Percentiles rank a stretch among this genome's conserved stretches.
phyloP scores from a whole-genome alignment of 2,113 vertebrate species.

The Pollimyrus isidori region DNA sequence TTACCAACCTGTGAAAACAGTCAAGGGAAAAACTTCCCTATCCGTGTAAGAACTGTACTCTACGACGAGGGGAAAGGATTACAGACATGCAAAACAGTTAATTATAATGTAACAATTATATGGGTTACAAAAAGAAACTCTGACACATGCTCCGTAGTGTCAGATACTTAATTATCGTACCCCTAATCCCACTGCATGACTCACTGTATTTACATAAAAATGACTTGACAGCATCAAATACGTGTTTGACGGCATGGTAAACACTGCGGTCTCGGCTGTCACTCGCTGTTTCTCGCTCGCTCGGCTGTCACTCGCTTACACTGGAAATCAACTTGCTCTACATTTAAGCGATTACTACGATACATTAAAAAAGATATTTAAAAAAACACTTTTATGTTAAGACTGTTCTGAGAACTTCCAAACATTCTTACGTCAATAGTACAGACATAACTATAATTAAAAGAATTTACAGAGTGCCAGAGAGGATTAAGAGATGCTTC shows the following conservation, averaged over 20 bases:
- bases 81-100: background rate
- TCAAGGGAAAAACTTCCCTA: background rate
- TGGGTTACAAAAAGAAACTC: background rate
- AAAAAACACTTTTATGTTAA: background rate
- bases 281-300: too few relatives aligned
- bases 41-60: background rate
- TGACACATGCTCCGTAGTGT: background rate
- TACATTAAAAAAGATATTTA: background rate
- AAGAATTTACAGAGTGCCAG: background rate
- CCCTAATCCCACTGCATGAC: background rate
- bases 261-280: background rate
- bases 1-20: background rate
- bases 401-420: background rate
- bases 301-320: background rate
- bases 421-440: background rate
- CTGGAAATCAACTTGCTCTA: background rate
- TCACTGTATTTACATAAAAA: background rate
- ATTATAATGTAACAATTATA: background rate
- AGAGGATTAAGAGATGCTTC: background rate
- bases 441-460: background rate
- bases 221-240: background rate
- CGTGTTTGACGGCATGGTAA: background rate
- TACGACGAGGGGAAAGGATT: background rate
- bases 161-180: background rate
- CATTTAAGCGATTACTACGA: background rate